phyloP scores from a whole-genome alignment of 1,140 invertebrate species.

The Archivesica marissinica region DNA sequence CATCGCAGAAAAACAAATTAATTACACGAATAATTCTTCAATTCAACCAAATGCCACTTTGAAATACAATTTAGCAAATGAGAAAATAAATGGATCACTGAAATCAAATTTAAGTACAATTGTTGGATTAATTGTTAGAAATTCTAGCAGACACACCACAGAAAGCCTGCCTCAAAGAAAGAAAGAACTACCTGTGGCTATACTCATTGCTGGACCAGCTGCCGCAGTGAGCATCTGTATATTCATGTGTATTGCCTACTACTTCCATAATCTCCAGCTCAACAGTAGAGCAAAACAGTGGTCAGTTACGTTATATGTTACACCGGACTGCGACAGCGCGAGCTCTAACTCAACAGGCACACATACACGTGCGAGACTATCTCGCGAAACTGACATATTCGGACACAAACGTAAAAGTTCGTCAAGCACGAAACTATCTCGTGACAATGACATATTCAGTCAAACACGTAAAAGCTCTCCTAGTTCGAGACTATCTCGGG shows the following conservation, averaged over 20 bases:
- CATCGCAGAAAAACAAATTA: background rate
- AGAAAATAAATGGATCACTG: background rate
- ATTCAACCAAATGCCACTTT: background rate
- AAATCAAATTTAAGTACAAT: too few species aligned
- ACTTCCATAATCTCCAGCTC: slow-evolving; percentile 45
- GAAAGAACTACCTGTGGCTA: slow-evolving; percentile 44
- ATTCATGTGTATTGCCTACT: slow-evolving; percentile 52
- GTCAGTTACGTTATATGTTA: slow-evolving; percentile 38
- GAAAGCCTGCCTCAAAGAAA: background rate
- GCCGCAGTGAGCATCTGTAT: slow-evolving; percentile 33
- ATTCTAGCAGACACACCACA: background rate
- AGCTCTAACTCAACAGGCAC: background rate
- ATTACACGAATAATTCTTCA: background rate
- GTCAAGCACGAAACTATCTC: background rate
- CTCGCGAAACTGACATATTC: background rate
- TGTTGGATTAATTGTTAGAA: background rate
- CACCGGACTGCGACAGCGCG: slow-evolving; percentile 13
- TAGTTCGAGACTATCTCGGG: background rate
- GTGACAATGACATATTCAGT: too few species aligned
- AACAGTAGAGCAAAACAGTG: slow-evolving; percentile 43
- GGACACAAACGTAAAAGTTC: slow-evolving; percentile 21
- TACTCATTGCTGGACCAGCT: slow-evolving; percentile 39
- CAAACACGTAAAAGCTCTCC: background rate
- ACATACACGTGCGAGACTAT: background rate
- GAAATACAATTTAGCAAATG: background rate